Percentiles rank a stretch among this genome's conserved stretches.
Conservation (phyloP, 2,888 invertebrate species). For the Papilio demoleus region DNA sequence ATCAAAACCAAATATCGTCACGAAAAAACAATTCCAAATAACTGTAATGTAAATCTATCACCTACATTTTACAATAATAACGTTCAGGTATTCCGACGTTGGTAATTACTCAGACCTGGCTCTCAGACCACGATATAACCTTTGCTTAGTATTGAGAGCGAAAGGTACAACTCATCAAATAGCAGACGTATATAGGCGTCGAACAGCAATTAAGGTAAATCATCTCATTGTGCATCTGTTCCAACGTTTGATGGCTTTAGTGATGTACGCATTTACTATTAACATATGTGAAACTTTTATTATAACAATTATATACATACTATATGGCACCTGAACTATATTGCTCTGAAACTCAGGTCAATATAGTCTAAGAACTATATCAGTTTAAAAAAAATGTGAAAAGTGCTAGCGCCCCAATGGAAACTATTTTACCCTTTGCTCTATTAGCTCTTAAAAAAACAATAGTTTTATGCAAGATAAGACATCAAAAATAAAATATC, state of each 20-base stretch:
- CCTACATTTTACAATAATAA: slow-evolving; percentile 14
- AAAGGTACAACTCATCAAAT: slow-evolving; percentile 45
- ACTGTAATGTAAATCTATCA: slow-evolving; percentile 4
- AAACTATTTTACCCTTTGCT: too few relatives aligned
- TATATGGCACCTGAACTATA: too few relatives aligned
- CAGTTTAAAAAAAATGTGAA: too few relatives aligned
- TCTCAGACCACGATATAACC: slow-evolving; percentile 43
- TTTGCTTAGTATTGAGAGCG: slow-evolving; percentile 49
- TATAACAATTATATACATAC: too few relatives aligned
- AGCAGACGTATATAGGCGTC: slow-evolving; percentile 42
- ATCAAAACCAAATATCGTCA: too few relatives aligned
- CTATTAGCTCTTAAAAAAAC: too few relatives aligned
- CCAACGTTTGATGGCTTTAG: slow-evolving; percentile 18
- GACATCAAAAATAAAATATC: too few relatives aligned
- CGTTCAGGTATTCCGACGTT: slow-evolving; percentile 25
- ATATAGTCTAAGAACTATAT: too few relatives aligned
- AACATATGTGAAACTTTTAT: too few relatives aligned
- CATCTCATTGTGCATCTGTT: slow-evolving; percentile 38
- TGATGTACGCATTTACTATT: slow-evolving; percentile 20
- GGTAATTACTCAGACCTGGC: slow-evolving; percentile 32
- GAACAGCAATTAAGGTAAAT: slow-evolving; percentile 38
- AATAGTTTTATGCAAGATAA: too few relatives aligned
- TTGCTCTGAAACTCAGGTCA: too few relatives aligned
- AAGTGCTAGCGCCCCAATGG: too few relatives aligned
- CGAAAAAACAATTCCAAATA: slow-evolving; percentile 4